Evolutionary conservation across 2,797 vertebrate genomes (phyloP).

Genomic region (Hirundo rustica): DNA sequence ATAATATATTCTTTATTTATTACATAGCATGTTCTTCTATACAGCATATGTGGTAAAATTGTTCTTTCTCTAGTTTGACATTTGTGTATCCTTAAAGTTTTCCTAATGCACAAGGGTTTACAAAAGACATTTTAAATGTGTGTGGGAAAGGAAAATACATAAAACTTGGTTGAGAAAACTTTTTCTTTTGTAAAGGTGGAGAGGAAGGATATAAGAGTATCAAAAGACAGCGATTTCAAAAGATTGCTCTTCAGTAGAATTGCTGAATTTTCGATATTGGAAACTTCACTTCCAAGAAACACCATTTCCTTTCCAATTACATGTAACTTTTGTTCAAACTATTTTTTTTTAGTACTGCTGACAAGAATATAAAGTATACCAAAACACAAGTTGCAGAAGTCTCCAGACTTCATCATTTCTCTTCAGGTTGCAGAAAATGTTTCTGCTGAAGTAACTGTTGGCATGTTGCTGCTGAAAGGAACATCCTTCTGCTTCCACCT

Average conservation of each 20-base stretch:
- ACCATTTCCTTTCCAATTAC: background rate
- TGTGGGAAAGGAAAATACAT: background rate
- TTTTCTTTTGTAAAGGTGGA: background rate
- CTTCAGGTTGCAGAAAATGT: background rate
- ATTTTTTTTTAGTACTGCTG: background rate
- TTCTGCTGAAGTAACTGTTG: background rate
- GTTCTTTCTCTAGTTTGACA: background rate
- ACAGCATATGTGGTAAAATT: background rate
- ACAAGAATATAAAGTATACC: background rate
- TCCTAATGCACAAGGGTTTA: background rate
- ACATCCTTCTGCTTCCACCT: background rate
- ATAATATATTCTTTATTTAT: background rate
- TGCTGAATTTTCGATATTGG: background rate
- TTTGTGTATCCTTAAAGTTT: background rate
- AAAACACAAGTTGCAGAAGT: background rate
- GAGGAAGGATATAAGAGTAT: background rate
- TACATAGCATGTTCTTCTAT: background rate
- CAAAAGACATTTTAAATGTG: background rate
- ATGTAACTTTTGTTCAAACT: background rate
- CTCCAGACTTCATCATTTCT: background rate
- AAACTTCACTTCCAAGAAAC: background rate
- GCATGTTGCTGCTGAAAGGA: background rate
- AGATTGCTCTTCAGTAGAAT: background rate
- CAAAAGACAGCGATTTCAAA: background rate
- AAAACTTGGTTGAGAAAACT: background rate